Base-by-base conservation (phyloP, 2,888 invertebrate genomes). In the Aproaerema taeniolella region DNA sequence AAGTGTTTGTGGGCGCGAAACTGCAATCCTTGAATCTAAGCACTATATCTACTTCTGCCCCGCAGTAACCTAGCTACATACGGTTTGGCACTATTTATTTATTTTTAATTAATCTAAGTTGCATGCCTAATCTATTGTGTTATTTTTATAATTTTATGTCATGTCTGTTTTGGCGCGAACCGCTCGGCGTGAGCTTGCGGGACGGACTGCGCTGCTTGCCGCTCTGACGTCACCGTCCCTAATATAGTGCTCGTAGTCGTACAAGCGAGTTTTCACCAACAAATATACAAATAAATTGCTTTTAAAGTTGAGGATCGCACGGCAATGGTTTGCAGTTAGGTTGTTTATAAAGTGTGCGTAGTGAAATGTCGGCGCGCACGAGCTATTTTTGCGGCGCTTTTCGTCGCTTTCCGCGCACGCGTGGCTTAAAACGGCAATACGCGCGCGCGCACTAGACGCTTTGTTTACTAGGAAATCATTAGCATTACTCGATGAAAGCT, bases 311-410 rank as follows among this genome's bases (percentile, higher is more conserved):
- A 52, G 33, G 50, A 52, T 70, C n/a, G 46, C 31, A 6, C 60
- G 53, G n/a, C 3, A 20, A 6, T 29, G 2, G 11, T 5, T 2
- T 5, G 17, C 12, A 2, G 32, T 61, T 72, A 55, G 14, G 62
- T 43, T 55, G 42, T 70, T 67, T 49, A 33, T 35, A 10, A 31
- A 20, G 43, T 41, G 36, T 41, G 10, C n/a, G 31, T 31, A 43
- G 52, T 62, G 70, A 76, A 76, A 76, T 73, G 72, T 75, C 69
- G 67, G 68, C 55, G 51, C 53, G 62, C 65, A 65, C 64, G 53
- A 66, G 85, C 83, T 86, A 86, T 86, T 86, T 86, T 83, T 72
- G 82, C 79, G 67, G 72, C 68, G 69, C 69, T 77, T 75, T 77
- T 71, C 77, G 68, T 67, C 70, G 75, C 71, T 74, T 75, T 69